These are phyloP conservation scores for Holcopasites calliopsidis DNA, from an alignment of 1,140 invertebrate genomes.

Conservation along the genomic window DNA sequence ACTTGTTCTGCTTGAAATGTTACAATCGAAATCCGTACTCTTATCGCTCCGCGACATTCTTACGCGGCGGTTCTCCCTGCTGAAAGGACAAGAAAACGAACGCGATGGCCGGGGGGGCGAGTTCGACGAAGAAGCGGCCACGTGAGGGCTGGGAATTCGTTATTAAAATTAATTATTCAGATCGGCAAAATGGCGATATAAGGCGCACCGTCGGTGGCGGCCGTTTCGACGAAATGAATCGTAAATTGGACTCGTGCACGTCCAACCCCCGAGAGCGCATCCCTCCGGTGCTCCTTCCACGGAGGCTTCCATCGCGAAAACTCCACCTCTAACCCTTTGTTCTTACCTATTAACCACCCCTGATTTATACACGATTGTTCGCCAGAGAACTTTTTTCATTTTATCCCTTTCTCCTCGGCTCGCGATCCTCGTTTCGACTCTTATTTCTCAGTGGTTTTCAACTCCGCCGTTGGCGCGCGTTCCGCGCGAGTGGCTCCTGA, in stretches of 20 bases:
- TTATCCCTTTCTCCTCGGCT: constrained; percentile 57
- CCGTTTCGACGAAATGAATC: constrained; percentile 77
- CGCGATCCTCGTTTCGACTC: constrained; percentile 25
- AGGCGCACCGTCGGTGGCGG: constrained; percentile 69
- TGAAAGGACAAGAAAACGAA: constrained; percentile 28
- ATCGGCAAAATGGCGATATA: constrained; percentile 77
- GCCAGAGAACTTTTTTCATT: constrained; percentile 75
- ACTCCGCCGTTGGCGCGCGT: constrained; percentile 28
- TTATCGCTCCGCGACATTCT: no score
- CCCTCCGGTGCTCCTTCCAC: constrained; percentile 47
- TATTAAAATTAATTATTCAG: constrained; percentile 80
- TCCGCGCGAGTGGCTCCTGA: constrained; percentile 65
- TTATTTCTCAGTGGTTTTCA: constrained; percentile 66
- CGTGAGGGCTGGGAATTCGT: constrained; percentile 70
- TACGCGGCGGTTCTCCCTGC: no score
- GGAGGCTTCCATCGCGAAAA: constrained; percentile 37
- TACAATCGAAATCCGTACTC: no score
- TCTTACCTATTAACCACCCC: constrained; percentile 73
- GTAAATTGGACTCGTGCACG: constrained; percentile 76
- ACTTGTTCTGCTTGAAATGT: no score
- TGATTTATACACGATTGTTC: constrained; percentile 75
- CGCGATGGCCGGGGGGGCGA: constrained; percentile 12
- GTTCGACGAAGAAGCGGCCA: constrained; percentile 50
- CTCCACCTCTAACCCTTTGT: constrained; percentile 70
- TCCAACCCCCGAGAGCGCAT: constrained; percentile 67